Base-by-base conservation (phyloP, 1,140 invertebrate species). In the Trichomalopsis sarcophagae region DNA sequence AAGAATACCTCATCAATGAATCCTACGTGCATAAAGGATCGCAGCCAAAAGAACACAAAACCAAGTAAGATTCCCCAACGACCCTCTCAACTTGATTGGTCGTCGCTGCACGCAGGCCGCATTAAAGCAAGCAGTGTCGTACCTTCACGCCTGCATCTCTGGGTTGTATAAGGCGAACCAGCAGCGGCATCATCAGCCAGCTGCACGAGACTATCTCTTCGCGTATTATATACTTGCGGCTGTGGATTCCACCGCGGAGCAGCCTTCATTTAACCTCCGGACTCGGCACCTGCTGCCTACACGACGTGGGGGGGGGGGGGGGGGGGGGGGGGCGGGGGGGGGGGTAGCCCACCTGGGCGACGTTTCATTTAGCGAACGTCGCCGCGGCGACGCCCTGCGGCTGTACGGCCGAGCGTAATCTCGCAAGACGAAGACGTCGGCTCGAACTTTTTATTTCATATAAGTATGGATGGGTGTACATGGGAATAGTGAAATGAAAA, bases 291-390 rank as follows among this genome's bases (percentile, higher is more conserved):
- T 62, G 55, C 55, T 62, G 55, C 55, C 21, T 62, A 44, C 40
- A 11, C 17, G 21, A 62, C 17, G 55, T 27, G 55, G 55, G 55
- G 55, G 14, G 50, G 55, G 14, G 50, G 55, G 14, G 50, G 55
- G 14, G 50, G 55, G 14, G 50, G 55, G 14, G 50, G 55, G 14
- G 50, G n/a, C n/a, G n/a, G n/a, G 55, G 55, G 55, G 55, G 55
- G 55, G 55, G 14, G 50, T 55, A 10, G 17, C 55, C 55, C 27
- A 11, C 73, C 33, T 44, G 30, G 36, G 23, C 81, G 82, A 78
- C 62, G 21, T 84, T 84, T 84, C 82, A 78, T 78, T 84, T 78
- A 84, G 62, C 30, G 55, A n/a, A 17, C 14, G 21, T 5, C 14
- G 21, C 17, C 55, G 21, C 17, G 55, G 2, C 55, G 21, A n/a